phyloP scores from a whole-genome alignment of 2,888 invertebrate species.

The Caenorhabditis parvicauda region DNA sequence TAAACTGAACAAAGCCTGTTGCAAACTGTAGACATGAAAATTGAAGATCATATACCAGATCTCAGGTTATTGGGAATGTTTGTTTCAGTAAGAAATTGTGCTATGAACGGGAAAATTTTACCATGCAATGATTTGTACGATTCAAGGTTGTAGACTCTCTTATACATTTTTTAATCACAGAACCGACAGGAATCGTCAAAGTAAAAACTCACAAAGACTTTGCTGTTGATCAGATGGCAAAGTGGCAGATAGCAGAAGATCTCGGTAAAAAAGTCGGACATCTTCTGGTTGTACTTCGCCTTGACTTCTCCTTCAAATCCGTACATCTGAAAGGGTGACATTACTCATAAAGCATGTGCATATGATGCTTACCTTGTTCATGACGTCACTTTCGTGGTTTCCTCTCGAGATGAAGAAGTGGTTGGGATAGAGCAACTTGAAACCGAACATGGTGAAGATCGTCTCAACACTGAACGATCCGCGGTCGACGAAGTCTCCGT shows the following conservation, averaged over 20 bases:
- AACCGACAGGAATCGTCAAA: not conserved
- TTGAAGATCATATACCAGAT: not conserved
- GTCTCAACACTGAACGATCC: conserved; percentile 99
- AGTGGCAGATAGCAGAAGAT: conserved; percentile 96
- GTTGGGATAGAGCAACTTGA: conserved; percentile 90
- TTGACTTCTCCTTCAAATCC: conserved; percentile 98
- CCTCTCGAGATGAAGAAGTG: conserved; percentile 97
- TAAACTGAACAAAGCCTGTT: conserved; percentile 6
- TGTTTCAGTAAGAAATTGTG: not conserved
- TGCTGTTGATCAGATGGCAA: conserved; percentile 87
- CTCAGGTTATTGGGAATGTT: not conserved
- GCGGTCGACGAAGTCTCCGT: conserved; percentile 98
- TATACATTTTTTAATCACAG: not conserved
- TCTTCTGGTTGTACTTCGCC: conserved; percentile 84
- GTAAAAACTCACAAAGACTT: conserved; percentile 72
- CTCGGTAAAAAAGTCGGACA: conserved; percentile 96
- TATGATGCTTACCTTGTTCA: conserved; percentile 72
- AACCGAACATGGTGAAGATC: conserved; percentile 93
- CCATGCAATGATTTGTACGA: not conserved
- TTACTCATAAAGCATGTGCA: not conserved
- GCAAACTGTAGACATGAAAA: not conserved
- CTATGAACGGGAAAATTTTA: not conserved
- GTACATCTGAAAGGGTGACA: conserved; percentile 77
- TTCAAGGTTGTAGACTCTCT: not conserved
- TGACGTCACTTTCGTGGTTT: conserved; percentile 95